phyloP scores from a whole-genome alignment of 2,113 vertebrate genomes.

The Vidua macroura region DNA sequence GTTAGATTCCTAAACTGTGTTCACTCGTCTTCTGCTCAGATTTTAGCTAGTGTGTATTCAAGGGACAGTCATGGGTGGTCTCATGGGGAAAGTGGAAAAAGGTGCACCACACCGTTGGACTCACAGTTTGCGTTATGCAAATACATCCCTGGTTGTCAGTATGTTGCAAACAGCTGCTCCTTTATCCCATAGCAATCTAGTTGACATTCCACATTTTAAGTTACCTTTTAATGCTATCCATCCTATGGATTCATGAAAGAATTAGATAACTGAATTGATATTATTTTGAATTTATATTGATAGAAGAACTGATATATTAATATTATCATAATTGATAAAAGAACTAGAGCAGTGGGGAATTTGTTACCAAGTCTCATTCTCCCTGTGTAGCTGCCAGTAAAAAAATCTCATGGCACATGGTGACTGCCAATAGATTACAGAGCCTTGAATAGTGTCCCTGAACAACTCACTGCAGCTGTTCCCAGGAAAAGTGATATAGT shows the following conservation, averaged over 20 bases:
- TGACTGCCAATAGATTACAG: background rate
- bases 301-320: background rate
- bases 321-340: background rate
- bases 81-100: background rate
- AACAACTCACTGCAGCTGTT: background rate
- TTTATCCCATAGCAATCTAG: background rate
- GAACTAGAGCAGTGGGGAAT: background rate
- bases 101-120: background rate
- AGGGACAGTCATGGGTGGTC: background rate
- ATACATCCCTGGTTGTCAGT: background rate
- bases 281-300: background rate
- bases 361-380: background rate
- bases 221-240: background rate
- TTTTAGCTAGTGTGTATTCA: background rate
- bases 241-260: background rate
- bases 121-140: background rate
- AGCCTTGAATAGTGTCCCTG: background rate
- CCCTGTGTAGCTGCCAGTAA: background rate
- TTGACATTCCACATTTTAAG: background rate
- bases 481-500: background rate
- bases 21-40: background rate
- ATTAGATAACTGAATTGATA: background rate
- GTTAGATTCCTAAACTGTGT: background rate
- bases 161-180: background rate
- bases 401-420: background rate